Percentiles rank a stretch among this genome's conserved stretches.
Evolutionary conservation across 2,113 vertebrate species (phyloP).

Genomic region (Malurus elegans): DNA sequence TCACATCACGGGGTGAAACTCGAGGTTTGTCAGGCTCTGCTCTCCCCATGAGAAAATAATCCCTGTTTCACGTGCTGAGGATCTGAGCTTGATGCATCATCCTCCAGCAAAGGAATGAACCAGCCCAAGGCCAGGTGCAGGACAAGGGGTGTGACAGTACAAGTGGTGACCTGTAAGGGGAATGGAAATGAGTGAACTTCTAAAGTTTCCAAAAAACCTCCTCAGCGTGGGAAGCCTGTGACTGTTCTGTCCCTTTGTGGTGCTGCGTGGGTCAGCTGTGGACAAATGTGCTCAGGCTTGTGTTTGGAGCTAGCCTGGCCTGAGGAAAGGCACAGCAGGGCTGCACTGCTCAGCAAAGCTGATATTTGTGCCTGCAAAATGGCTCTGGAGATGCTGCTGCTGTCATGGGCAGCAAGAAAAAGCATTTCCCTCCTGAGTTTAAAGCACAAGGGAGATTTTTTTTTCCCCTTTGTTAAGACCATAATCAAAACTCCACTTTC

Average conservation of each 20-base stretch:
- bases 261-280: slow-evolving; percentile 18
- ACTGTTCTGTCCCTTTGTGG: slow-evolving; percentile 29
- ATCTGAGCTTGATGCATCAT: neutral
- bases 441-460: neutral
- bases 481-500: neutral
- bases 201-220: slow-evolving; percentile 32
- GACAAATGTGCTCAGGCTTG: slow-evolving; percentile 7
- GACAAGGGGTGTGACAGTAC: slow-evolving; percentile 45
- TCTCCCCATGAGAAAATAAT: neutral
- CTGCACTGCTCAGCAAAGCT: neutral
- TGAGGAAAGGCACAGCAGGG: neutral
- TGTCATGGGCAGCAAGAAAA: neutral
- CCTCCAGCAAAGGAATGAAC: slow-evolving; percentile 31
- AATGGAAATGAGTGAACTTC: slow-evolving; percentile 49
- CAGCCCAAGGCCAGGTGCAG: slow-evolving; percentile 49
- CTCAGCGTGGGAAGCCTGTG: neutral
- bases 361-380: neutral
- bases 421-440: neutral
- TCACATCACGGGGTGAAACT: neutral
- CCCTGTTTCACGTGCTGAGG: neutral
- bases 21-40: neutral
- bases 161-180: slow-evolving; percentile 40
- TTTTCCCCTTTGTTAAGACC: neutral
- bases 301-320: neutral
- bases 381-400: neutral